A percentile compares a stretch with the other conserved stretches of the same genome.
phyloP scores from a whole-genome alignment of 2,888 invertebrate species.

The Amiota mariae region DNA sequence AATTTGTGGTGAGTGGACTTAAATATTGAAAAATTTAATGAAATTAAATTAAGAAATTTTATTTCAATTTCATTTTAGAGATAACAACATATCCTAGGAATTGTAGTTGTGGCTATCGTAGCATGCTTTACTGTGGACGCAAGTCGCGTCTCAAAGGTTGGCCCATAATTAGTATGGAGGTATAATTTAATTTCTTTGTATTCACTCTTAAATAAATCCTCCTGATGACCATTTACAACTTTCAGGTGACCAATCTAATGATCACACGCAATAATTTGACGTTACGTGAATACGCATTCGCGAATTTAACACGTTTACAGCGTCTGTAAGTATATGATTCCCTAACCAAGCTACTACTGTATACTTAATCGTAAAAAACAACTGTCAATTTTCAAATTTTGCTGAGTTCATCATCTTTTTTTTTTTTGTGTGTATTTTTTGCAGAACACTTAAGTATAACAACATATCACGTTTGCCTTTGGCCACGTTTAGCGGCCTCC shows the following conservation, averaged over 20 bases:
- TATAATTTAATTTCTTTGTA: conserved; percentile 36
- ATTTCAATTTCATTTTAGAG: conserved; percentile 49
- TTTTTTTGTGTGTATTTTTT: conserved; percentile 18
- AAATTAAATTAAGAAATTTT: not conserved
- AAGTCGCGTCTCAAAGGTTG: conserved; percentile 57
- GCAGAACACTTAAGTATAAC: conserved; percentile 69
- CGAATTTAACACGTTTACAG: conserved; percentile 55
- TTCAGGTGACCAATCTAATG: conserved; percentile 66
- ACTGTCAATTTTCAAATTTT: not conserved
- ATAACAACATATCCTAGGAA: conserved; percentile 70
- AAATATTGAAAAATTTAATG: not conserved
- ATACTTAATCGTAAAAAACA: no score
- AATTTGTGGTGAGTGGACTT: conserved; percentile 17
- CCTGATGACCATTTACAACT: not conserved
- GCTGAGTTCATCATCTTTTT: conserved; percentile 14
- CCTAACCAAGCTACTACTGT: no score
- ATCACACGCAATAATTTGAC: conserved; percentile 69
- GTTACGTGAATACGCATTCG: conserved; percentile 61
- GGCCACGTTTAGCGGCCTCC: conserved; percentile 63
- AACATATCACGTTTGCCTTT: conserved; percentile 70
- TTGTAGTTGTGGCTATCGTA: conserved; percentile 63
- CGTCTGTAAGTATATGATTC: conserved; percentile 59
- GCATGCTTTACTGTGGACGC: conserved; percentile 64
- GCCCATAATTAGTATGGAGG: conserved; percentile 63
- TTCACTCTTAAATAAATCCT: not conserved